These are phyloP conservation scores for Tauraco erythrolophus DNA, from an alignment of 2,113 vertebrate species.

Conservation along the genomic window DNA sequence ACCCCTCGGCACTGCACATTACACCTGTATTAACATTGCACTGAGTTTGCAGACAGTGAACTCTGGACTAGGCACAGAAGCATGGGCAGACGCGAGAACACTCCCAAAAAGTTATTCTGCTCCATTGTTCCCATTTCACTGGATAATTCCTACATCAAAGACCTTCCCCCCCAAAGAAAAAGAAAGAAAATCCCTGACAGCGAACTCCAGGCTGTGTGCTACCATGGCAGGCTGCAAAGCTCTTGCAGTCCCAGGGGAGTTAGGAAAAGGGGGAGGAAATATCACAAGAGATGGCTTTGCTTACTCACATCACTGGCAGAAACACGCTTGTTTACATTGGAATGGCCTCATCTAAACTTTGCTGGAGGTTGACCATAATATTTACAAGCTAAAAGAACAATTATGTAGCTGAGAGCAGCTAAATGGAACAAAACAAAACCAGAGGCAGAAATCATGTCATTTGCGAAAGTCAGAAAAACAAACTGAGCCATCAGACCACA, in stretches of 20 bases:
- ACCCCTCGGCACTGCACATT: background rate
- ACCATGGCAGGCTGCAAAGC: background rate
- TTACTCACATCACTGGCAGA: slow-evolving; percentile 21
- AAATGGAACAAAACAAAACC: slow-evolving; percentile 41
- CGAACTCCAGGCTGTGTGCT: background rate
- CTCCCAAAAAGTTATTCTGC: background rate
- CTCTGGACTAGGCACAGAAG: background rate
- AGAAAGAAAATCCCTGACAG: background rate
- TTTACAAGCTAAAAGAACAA: slow-evolving; percentile 46
- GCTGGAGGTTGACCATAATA: slow-evolving; percentile 69
- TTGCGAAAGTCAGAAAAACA: slow-evolving; percentile 3
- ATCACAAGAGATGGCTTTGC: background rate
- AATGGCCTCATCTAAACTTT: slow-evolving; percentile 58
- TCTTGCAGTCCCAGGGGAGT: background rate
- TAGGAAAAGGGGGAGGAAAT: slow-evolving; percentile 15
- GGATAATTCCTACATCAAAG: background rate
- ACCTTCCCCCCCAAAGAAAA: fast-evolving
- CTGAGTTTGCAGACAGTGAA: background rate
- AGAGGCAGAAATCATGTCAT: slow-evolving; percentile 21
- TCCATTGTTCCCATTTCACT: background rate
- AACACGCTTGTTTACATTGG: slow-evolving; percentile 46
- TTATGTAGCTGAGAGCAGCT: slow-evolving; percentile 59
- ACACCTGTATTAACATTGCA: background rate
- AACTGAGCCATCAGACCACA: slow-evolving; percentile 41
- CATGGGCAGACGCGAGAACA: fast-evolving